Evolutionary conservation across 2,888 invertebrate species (phyloP).

Genomic region (Lottia scabra): DNA sequence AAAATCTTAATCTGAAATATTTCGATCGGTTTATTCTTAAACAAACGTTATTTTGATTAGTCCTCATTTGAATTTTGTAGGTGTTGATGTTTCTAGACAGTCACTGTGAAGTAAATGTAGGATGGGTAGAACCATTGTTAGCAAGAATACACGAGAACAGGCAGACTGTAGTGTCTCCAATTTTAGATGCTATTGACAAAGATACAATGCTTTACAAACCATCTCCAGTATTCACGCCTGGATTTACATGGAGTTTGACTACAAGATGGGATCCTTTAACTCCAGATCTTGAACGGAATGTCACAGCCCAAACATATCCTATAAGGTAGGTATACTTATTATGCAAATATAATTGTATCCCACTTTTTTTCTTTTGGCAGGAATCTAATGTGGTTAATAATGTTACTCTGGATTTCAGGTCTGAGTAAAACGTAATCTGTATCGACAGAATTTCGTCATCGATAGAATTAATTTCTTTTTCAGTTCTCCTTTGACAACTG

Average conservation of each 20-base stretch:
- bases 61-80: constrained; percentile 68
- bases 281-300: constrained; percentile 36
- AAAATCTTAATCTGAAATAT: too few relatives aligned
- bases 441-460: too few relatives aligned
- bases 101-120: constrained; percentile 92
- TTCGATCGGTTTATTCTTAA: too few relatives aligned
- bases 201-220: constrained; percentile 73
- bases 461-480: constrained; percentile 11
- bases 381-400: too few relatives aligned
- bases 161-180: constrained; percentile 87
- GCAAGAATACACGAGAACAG: constrained; percentile 84
- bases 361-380: too few relatives aligned
- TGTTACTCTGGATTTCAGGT: too few relatives aligned
- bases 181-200: constrained; percentile 92
- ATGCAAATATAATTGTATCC: too few relatives aligned
- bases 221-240: constrained; percentile 61
- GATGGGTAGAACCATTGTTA: constrained; percentile 89
- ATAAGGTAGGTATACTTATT: not conserved
- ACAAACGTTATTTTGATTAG: too few relatives aligned
- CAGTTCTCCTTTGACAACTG: constrained; percentile 95
- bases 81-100: constrained; percentile 93
- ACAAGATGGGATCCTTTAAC: constrained; percentile 94
- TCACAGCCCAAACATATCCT: not conserved
- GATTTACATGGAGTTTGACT: constrained; percentile 80
- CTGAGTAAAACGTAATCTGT: too few relatives aligned